Evolutionary conservation across 2,113 vertebrate species (phyloP).

Genomic region (Laterallus jamaicensis): DNA sequence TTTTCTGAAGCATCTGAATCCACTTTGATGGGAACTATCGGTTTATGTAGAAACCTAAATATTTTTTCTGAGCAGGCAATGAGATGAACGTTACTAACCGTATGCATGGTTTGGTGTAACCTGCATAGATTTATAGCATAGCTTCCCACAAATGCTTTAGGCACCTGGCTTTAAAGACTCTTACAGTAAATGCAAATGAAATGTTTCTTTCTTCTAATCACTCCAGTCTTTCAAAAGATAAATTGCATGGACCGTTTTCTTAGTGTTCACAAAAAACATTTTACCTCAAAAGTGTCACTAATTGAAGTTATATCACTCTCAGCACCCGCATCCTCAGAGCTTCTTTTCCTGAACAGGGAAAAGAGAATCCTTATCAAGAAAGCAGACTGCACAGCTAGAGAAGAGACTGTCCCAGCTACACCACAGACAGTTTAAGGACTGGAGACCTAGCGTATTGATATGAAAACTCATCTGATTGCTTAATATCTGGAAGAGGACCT

Average conservation of each 20-base stretch:
- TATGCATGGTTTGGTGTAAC: neutral
- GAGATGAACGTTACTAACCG: neutral
- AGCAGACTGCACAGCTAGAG: neutral
- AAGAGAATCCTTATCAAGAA: neutral
- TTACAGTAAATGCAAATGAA: neutral
- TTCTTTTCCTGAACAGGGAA: neutral
- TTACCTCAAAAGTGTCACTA: neutral
- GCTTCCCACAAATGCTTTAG: neutral
- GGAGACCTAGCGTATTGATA: neutral
- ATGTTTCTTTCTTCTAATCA: neutral
- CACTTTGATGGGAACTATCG: neutral
- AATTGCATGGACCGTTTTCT: neutral
- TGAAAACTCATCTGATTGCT: neutral
- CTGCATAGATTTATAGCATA: neutral
- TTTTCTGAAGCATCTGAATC: neutral
- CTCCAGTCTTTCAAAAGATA: neutral
- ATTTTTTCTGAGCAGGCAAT: neutral
- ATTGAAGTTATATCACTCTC: neutral
- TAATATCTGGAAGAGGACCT: neutral
- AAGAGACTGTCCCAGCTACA: neutral
- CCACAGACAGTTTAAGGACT: rapidly evolving
- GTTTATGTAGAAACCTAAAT: neutral
- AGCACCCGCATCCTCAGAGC: neutral
- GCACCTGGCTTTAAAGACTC: neutral
- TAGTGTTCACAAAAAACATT: neutral